Conservation (phyloP, 1,140 invertebrate genomes). For the Neotoxoptera formosana region DNA sequence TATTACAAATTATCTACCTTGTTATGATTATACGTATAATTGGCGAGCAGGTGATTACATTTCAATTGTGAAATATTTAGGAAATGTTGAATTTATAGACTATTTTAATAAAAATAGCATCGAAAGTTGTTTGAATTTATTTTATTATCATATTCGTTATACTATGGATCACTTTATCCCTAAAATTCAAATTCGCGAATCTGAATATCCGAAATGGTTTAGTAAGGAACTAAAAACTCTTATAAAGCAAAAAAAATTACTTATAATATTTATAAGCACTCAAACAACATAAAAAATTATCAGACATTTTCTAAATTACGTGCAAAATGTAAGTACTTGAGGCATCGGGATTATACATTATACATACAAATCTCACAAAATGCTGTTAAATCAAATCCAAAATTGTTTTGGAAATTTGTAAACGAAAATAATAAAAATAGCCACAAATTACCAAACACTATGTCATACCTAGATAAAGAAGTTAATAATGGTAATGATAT, state of each 20-base stretch:
- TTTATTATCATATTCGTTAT: neutral
- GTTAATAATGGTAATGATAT: too few species aligned
- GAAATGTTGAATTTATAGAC: too few species aligned
- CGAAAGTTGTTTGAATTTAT: neutral
- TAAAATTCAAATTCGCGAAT: neutral
- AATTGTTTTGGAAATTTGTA: conserved; percentile 5
- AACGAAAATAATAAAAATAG: neutral
- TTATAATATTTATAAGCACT: neutral
- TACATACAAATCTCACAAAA: neutral
- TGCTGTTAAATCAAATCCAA: neutral
- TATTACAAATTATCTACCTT: too few species aligned
- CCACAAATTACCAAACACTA: too few species aligned
- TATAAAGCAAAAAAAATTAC: neutral
- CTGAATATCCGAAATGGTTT: neutral
- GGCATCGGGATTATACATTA: neutral
- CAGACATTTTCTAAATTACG: neutral
- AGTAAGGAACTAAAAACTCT: neutral
- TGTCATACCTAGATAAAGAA: too few species aligned
- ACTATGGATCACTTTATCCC: neutral
- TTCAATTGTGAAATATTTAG: too few species aligned
- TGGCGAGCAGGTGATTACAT: too few species aligned
- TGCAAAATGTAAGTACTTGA: too few species aligned
- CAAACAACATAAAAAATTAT: neutral
- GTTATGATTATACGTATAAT: too few species aligned
- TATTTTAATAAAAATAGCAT: neutral